Percentiles rank a stretch among this genome's conserved stretches.
Evolutionary conservation across 2,888 invertebrate species (phyloP).

Genomic region (Nephrotoma guestfalica): DNA sequence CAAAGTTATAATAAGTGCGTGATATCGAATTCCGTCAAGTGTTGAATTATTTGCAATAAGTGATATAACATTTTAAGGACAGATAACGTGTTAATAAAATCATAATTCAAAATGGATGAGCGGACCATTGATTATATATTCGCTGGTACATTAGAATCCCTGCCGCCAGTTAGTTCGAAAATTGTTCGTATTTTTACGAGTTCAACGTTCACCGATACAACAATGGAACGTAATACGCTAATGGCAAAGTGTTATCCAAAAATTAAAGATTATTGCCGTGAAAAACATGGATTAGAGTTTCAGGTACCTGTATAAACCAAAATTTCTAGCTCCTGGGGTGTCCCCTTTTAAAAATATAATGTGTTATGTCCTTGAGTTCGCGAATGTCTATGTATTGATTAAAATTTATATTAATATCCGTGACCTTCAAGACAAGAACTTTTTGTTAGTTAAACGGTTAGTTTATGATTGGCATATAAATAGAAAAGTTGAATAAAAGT

Average conservation of each 20-base stretch:
- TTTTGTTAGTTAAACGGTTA: neutral
- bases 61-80: neutral
- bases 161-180: conserved; percentile 94
- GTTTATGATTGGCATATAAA: neutral
- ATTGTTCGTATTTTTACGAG: conserved; percentile 97
- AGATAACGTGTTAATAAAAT: neutral
- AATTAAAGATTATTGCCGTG: conserved; percentile 91
- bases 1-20: neutral
- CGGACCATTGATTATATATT: conserved; percentile 82
- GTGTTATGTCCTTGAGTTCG: neutral
- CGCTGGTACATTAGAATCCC: conserved; percentile 67
- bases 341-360: neutral
- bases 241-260: conserved; percentile 98
- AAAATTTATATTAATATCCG: neutral
- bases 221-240: conserved; percentile 89
- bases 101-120: conserved; percentile 57
- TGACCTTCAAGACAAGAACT: neutral
- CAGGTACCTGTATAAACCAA: conserved; percentile 47
- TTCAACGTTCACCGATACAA: conserved; percentile 96
- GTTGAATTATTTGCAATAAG: neutral
- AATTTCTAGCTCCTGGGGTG: neutral
- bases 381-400: neutral
- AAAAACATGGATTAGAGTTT: conserved; percentile 95
- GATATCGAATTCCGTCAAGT: neutral
- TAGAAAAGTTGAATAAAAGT: neutral